Evolutionary conservation across 2,888 invertebrate species (phyloP).

Genomic region (Troilus luridus): DNA sequence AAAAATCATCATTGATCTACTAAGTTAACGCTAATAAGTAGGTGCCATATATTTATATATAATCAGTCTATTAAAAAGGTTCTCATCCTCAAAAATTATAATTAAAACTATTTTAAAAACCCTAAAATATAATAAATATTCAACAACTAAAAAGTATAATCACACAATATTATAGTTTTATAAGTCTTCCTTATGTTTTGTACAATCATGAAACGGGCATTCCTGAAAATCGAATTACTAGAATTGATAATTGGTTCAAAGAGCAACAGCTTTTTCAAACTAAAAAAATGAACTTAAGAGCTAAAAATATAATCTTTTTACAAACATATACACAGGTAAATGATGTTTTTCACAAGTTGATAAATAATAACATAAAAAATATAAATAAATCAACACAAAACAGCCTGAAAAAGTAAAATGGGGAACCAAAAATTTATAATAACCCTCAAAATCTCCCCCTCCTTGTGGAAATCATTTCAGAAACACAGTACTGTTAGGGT

Average conservation of each 20-base stretch:
- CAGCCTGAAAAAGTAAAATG: too few species aligned
- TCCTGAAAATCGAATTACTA: conserved; percentile 24
- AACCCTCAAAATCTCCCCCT: too few species aligned
- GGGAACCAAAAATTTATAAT: too few species aligned
- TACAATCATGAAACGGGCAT: conserved; percentile 45
- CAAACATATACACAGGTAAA: not conserved
- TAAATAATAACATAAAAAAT: not conserved
- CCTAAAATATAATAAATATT: not conserved
- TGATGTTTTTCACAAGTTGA: not conserved
- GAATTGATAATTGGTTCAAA: conserved; percentile 5
- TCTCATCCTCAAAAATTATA: not conserved
- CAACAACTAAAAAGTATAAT: not conserved
- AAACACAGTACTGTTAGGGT: too few species aligned
- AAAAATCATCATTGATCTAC: not conserved
- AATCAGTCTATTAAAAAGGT: not conserved
- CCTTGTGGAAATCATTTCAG: too few species aligned
- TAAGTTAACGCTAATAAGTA: not conserved
- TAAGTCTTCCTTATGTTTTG: conserved; percentile 13
- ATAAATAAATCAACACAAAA: too few species aligned
- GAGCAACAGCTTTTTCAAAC: not conserved
- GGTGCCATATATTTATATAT: not conserved
- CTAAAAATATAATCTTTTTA: not conserved
- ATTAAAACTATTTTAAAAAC: not conserved
- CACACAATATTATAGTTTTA: not conserved
- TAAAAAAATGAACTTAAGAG: not conserved